Evolutionary conservation across 2,888 invertebrate genomes (phyloP), one percentile per base, ranked within the genome.

Genomic region (Drosophila emarginata): DNA sequence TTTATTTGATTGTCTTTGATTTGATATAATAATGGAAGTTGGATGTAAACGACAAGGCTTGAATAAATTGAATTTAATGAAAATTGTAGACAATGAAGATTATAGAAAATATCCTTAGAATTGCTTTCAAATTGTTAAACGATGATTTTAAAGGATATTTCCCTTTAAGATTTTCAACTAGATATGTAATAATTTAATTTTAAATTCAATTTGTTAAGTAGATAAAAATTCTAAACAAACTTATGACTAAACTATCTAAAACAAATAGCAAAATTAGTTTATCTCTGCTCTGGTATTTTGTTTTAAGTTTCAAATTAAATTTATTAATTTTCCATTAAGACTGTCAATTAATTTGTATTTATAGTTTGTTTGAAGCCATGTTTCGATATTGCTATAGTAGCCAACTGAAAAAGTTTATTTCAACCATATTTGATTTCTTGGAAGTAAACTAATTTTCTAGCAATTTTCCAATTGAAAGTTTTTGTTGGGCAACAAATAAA

Each of bases 1-100:
- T 72, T 71, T 67, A 64, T 77, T 57, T 63, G 68, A 67, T 63
- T 76, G 60, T 72, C 63, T 28, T 53, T 54, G 57, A 58, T 66
- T 56, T 52, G 4, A 14, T 14, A 18, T 37, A 37, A 37, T 51
- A 36, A 18, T 5, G 26, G 3, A 12, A 1, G 45, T 11, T 14
- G 21, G 14, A 56, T 52, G 37, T 37, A n/a, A 45, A 6, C 45
- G 45, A 45, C 45, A 45, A 45, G 21, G 45, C 21, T 45, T 21
- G 45, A 21, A 45, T 45, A 45, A 45, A 45, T 45, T 45, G 11
- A 12, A 21, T 45, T 45, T 21, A 45, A 45, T 45, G 18, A 21
- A 21, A 21, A 21, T 45, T 15, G 28, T 4, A 28, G 6, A 51
- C 12, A 51, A 21, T 7, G 4, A 26, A 5, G 1, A 2, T 26